Conservation (phyloP, 2,888 invertebrate species). For the Cryptus viduatorius region DNA sequence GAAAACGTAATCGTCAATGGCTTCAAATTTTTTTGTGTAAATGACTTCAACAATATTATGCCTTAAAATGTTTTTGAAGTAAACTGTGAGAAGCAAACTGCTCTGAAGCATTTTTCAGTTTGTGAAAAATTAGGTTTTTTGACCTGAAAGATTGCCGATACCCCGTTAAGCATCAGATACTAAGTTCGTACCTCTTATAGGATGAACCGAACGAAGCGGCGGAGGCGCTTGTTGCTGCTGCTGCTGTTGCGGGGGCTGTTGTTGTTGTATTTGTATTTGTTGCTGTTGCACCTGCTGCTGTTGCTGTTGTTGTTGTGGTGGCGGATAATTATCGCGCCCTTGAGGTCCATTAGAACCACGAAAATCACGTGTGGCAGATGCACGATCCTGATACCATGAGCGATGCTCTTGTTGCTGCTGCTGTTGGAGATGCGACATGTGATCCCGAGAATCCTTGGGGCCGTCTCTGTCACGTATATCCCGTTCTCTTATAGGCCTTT, state of each 20-base stretch:
- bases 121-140: too few relatives aligned
- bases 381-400: conserved; percentile 68
- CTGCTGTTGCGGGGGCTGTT: conserved; percentile 66
- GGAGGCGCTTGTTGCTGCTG: conserved; percentile 64
- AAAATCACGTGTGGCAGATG: conserved; percentile 72
- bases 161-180: background rate
- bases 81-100: too few relatives aligned
- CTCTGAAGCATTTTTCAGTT: too few relatives aligned
- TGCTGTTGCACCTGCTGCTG: conserved; percentile 58
- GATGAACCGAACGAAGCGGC: conserved; percentile 84
- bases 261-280: conserved; percentile 30
- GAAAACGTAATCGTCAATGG: background rate
- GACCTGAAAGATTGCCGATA: too few relatives aligned
- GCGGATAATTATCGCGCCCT: conserved; percentile 74
- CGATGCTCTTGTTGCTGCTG: conserved; percentile 64
- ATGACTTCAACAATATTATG: background rate
- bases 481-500: conserved; percentile 73
- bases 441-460: conserved; percentile 66
- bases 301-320: conserved; percentile 67
- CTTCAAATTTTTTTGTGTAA: background rate
- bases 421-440: conserved; percentile 55
- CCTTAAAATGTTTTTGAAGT: too few relatives aligned
- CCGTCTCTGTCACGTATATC: conserved; percentile 74
- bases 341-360: conserved; percentile 81
- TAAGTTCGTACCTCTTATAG: conserved; percentile 76